Evolutionary conservation across 2,113 vertebrate genomes (phyloP), one percentile per base, ranked within the genome.

Genomic region (Malaclemys terrapin): DNA sequence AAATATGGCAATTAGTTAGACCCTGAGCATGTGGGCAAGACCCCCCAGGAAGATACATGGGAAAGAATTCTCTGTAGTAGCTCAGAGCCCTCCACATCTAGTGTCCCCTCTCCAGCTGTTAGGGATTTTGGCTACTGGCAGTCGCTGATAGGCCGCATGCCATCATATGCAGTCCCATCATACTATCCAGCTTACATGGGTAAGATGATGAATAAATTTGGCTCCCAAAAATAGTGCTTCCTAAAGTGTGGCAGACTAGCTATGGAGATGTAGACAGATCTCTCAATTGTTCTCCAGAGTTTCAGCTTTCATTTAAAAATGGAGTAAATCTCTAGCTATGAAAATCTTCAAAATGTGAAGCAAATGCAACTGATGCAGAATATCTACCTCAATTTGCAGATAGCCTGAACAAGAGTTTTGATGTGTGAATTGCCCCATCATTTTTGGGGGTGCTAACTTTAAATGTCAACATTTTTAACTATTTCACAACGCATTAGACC

Each of bases 231-330:
- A 76, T 8, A 85, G 31, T 42, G 75, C 79, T 95, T 93, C 89
- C 85, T 50, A 94, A 95, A 93, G 75, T 2, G 4, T 91, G 88
- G 75, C 53, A 93, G 79, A 89, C 94, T 89, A 95, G 95, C 88
- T 53, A 80, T 57, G 76, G 0, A 8, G 50, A 13, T 89, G 25
- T 75, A 79, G 92, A 86, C 38, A 95, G 56, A 88, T 7, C 4
- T 72, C 35, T 93, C 78, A 42, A 52, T 82, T 89, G 89, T 89
- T 89, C 76, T 89, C 81, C 45, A 80, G 82, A 87, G 91, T 87
- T 83, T 49, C 53, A 89, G 84, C 29, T 89, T 93, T 8, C n/a
- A 93, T 22, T 93, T 91, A 84, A 92, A 84, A 52, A 10, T 42
- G 7, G 3, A 92, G 5, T 4, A n/a, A n/a, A 27, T 19, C 35